These are phyloP conservation scores for Oscheius sp. DNA, from an alignment of 1,140 invertebrate genomes.

Conservation along the genomic window DNA sequence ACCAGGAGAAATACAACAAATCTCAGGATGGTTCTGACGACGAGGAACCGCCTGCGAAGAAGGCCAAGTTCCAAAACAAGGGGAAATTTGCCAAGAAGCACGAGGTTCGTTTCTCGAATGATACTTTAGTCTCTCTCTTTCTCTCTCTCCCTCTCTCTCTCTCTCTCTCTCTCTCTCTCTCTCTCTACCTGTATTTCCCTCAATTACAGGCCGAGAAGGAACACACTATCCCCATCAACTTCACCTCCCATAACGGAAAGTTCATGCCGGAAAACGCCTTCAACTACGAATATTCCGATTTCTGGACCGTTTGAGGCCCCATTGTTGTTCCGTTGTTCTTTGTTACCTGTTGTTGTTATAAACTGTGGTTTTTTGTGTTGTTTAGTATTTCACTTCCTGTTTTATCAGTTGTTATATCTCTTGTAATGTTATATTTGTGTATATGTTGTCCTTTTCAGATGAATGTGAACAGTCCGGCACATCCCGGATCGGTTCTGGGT, in stretches of 20 bases:
- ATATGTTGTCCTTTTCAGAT: not conserved
- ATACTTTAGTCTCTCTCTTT: not conserved
- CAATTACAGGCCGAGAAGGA: not conserved
- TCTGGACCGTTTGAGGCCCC: not conserved
- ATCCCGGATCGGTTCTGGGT: conserved; percentile 13
- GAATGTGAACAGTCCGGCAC: conserved; percentile 32
- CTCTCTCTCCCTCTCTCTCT: too few relatives aligned
- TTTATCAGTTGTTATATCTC: too few relatives aligned
- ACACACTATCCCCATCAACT: not conserved
- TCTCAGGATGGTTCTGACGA: conserved; percentile 22
- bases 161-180: too few relatives aligned
- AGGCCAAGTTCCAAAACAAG: not conserved
- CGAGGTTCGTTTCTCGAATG: not conserved
- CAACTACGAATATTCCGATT: not conserved
- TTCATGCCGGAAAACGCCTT: conserved; percentile 1
- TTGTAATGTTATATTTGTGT: not conserved
- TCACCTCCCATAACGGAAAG: not conserved
- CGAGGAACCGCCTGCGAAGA: not conserved
- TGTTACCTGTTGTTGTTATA: not conserved
- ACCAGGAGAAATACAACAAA: conserved; percentile 13
- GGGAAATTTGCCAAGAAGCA: conserved; percentile 12
- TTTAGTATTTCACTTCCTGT: not conserved
- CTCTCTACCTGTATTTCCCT: too few relatives aligned
- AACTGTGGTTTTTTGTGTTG: not conserved
- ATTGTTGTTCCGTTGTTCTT: conserved; percentile 1